Conservation (phyloP, 1,140 invertebrate genomes). For the Carposina sasakii region DNA sequence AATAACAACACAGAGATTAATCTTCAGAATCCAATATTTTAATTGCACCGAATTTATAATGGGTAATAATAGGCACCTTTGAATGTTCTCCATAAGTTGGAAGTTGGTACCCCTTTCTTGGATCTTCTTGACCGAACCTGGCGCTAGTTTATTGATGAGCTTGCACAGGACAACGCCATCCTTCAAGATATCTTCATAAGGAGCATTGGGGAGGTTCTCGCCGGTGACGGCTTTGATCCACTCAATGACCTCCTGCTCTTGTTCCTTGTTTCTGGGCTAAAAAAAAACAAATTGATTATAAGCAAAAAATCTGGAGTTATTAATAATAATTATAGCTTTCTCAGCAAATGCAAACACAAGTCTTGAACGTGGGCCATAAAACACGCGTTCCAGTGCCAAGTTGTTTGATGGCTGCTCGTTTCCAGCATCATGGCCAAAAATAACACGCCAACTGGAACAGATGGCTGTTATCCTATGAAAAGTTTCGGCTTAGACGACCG, state of each 20-base stretch:
- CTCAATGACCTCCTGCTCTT: slow-evolving; percentile 90
- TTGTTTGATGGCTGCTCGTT: slow-evolving; percentile 51
- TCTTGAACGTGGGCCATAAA: slow-evolving; percentile 63
- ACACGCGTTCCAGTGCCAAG: slow-evolving; percentile 64
- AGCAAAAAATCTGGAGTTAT: not conserved
- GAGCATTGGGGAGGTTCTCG: slow-evolving; percentile 86
- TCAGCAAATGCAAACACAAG: slow-evolving; percentile 18
- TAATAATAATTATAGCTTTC: not conserved
- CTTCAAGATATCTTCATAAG: slow-evolving; percentile 92
- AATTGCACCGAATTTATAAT: not conserved
- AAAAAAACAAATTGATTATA: slow-evolving; percentile 28
- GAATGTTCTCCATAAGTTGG: slow-evolving; percentile 98
- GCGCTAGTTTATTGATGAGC: slow-evolving; percentile 94
- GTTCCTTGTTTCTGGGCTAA: slow-evolving; percentile 91
- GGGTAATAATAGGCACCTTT: slow-evolving; percentile 72
- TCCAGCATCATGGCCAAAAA: slow-evolving; percentile 67
- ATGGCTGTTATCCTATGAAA: slow-evolving; percentile 31
- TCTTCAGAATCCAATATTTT: slow-evolving; percentile 1
- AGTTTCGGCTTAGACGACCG: slow-evolving; percentile 33
- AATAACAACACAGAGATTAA: slow-evolving; percentile 23
- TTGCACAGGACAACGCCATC: slow-evolving; percentile 96
- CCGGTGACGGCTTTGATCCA: slow-evolving; percentile 94
- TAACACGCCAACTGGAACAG: no score
- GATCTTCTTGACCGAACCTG: slow-evolving; percentile 97
- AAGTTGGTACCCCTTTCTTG: slow-evolving; percentile 97